phyloP scores from a whole-genome alignment of 2,797 vertebrate species.

The Schizopygopsis pylzovi region DNA sequence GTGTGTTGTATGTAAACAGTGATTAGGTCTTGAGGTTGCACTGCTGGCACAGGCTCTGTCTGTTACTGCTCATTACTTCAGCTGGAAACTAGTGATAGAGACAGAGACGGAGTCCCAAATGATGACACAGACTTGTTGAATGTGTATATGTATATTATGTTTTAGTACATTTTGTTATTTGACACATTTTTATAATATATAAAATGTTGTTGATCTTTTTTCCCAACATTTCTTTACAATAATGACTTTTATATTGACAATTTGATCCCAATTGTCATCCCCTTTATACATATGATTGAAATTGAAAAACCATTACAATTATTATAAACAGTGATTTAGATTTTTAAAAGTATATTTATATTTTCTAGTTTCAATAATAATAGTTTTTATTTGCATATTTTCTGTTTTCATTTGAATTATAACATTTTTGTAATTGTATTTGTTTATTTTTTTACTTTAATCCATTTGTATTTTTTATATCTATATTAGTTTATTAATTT shows the following conservation, averaged over 20 bases:
- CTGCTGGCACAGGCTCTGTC: not conserved
- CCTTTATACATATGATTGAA: not conserved
- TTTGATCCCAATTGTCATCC: not conserved
- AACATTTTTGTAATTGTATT: too few relatives aligned
- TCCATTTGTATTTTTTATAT: too few relatives aligned
- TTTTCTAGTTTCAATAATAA: too few relatives aligned
- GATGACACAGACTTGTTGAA: not conserved
- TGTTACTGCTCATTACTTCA: conserved; percentile 5
- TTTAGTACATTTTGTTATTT: not conserved
- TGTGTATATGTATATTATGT: not conserved
- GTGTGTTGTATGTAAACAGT: conserved; percentile 33
- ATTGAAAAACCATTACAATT: too few relatives aligned
- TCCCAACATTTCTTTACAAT: not conserved
- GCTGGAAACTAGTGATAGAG: not conserved
- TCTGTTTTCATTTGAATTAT: too few relatives aligned
- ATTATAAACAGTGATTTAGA: too few relatives aligned
- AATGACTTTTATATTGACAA: not conserved
- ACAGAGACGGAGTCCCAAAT: not conserved
- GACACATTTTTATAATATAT: not conserved
- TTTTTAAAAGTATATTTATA: too few relatives aligned
- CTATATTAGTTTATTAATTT: too few relatives aligned
- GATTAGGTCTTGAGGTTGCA: conserved; percentile 26
- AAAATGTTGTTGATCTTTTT: not conserved
- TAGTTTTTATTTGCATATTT: too few relatives aligned
- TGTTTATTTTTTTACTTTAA: too few relatives aligned